Conservation (phyloP, 2,113 vertebrate genomes). For the Oriolus oriolus region DNA sequence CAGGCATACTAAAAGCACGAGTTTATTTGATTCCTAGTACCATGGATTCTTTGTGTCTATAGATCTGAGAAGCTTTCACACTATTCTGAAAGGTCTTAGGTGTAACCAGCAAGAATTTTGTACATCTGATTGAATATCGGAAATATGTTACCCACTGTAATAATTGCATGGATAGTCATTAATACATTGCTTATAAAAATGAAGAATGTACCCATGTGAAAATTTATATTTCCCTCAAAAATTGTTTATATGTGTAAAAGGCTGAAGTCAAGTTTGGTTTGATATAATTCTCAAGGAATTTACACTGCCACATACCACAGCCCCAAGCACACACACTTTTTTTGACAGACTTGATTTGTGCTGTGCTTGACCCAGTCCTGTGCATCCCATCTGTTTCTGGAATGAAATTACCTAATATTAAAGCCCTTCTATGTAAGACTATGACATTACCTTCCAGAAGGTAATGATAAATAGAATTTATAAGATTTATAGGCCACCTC, state of each 20-base stretch:
- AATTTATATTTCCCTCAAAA: not conserved
- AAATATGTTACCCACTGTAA: not conserved
- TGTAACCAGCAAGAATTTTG: not conserved
- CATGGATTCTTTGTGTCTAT: not conserved
- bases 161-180: not conserved
- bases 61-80: not conserved
- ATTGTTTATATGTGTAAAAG: not conserved
- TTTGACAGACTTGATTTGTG: not conserved
- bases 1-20: not conserved
- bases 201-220: not conserved
- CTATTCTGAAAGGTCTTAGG: not conserved
- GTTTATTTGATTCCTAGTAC: not conserved
- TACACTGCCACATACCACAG: not conserved
- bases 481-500: not conserved
- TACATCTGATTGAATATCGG: not conserved
- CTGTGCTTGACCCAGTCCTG: not conserved
- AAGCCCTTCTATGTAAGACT: not conserved
- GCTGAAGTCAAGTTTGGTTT: not conserved
- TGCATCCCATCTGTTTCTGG: not conserved
- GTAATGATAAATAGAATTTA: constrained; percentile 2
- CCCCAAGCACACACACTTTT: not conserved
- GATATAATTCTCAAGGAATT: not conserved
- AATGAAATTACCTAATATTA: not conserved
- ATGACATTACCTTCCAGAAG: not conserved
- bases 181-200: not conserved